Base-by-base conservation (phyloP, 1,140 invertebrate genomes). In the Drosophila teissieri region DNA sequence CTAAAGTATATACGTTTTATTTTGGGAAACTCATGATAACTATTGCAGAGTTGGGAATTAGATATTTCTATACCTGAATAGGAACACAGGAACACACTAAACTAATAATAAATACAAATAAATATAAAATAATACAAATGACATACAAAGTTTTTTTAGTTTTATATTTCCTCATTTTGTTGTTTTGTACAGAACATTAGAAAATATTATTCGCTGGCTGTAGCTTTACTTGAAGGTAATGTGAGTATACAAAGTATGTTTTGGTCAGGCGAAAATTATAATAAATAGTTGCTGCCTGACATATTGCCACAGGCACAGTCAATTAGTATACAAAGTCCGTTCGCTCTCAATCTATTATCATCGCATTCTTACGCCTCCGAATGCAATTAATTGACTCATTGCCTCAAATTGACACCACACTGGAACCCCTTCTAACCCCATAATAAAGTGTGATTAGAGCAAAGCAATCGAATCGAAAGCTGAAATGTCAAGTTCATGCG, bases 401-500 rank as follows among this genome's bases (percentile, higher is more conserved):
- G 61, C 51, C 46, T 53, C 45, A 57, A 75, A 75, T 36, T 51
- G 67, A 46, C 45, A 54, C 65, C 14, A 11, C 11, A 10, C 42
- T 44, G 27, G 10, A 22, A 8, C 56, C 34, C 34, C 19, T 34
- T 34, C 55, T n/a, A n/a, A n/a, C 42, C n/a, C 17, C 17, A 22
- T 34, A 46, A 58, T 37, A 34, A 46, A 42, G 57, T 42, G 56
- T 22, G 62, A 55, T 57, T 56, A 27, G 46, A 67, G 64, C 64
- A 15, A 67, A 36, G 74, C 63, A 80, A 62, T 73, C 76, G 53
- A 55, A 68, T 62, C 51, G 55, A 73, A 62, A 48, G 68, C 56
- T 80, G 27, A 85, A 85, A 64, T 77, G 81, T 64, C 81, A 85
- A 85, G 81, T 85, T 85, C 81, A 85, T 64, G 68, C 73, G 78